Conservation (phyloP, 2,888 invertebrate species). For the Leptopilina myrica region DNA sequence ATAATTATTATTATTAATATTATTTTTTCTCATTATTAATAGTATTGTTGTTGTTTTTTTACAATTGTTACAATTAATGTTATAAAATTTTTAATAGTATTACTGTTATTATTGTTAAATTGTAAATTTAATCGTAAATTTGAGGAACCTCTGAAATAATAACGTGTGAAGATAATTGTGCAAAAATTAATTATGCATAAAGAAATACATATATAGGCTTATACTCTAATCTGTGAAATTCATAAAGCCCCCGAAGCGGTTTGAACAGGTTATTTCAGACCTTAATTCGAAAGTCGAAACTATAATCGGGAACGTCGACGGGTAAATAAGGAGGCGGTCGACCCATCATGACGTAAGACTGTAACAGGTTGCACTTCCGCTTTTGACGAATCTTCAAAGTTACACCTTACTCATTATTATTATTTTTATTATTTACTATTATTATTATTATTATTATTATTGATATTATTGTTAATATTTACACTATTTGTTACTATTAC, state of each 20-base stretch:
- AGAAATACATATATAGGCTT: slow-evolving; percentile 37
- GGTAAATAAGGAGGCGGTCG: slow-evolving; percentile 64
- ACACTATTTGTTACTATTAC: too few relatives aligned
- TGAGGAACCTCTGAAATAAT: too few relatives aligned
- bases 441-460: neutral
- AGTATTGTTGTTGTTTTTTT: too few relatives aligned
- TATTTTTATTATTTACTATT: neutral
- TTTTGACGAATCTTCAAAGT: slow-evolving; percentile 47
- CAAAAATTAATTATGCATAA: neutral
- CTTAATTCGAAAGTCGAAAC: slow-evolving; percentile 65
- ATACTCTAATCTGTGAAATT: slow-evolving; percentile 48
- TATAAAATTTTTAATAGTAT: too few relatives aligned
- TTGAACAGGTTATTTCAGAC: slow-evolving; percentile 59
- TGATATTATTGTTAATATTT: too few relatives aligned
- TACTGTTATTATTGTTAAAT: too few relatives aligned
- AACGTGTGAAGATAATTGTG: too few relatives aligned
- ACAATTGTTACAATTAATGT: too few relatives aligned
- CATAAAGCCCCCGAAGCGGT: slow-evolving; percentile 47
- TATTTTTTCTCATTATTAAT: too few relatives aligned
- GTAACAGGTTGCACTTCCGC: slow-evolving; percentile 58
- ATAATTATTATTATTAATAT: too few relatives aligned
- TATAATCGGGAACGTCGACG: slow-evolving; percentile 66
- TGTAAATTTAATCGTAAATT: too few relatives aligned
- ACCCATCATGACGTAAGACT: slow-evolving; percentile 61
- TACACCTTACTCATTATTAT: neutral